A percentile compares a stretch with the other conserved stretches of the same genome.
Evolutionary conservation across 2,888 invertebrate species (phyloP).

Genomic region (Nemotelus pantherinus): DNA sequence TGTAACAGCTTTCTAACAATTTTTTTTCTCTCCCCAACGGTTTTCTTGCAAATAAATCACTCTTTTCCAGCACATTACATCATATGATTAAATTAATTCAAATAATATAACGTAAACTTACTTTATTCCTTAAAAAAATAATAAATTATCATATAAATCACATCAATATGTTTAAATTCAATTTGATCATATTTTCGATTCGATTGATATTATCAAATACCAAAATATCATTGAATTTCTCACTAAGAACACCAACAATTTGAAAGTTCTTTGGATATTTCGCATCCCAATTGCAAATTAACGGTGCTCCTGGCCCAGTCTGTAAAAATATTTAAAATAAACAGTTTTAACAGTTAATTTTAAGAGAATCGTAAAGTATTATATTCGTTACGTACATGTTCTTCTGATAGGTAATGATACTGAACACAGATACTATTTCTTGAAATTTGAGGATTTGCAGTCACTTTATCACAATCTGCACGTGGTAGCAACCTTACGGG

Average conservation of each 20-base stretch:
- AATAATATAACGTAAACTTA: background rate
- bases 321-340: slow-evolving; percentile 24
- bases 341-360: background rate
- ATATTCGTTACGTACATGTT: slow-evolving; percentile 21
- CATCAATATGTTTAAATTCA: slow-evolving; percentile 45
- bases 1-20: too few species aligned
- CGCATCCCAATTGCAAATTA: slow-evolving; percentile 41
- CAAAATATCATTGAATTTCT: slow-evolving; percentile 40
- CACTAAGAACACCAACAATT: slow-evolving; percentile 43
- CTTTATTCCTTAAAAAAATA: slow-evolving; percentile 21
- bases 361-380: background rate
- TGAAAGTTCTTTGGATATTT: slow-evolving; percentile 45
- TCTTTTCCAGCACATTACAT: too few species aligned
- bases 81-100: too few species aligned
- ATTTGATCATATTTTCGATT: slow-evolving; percentile 45
- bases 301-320: slow-evolving; percentile 44
- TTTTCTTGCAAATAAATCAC: too few species aligned
- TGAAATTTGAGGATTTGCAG: background rate
- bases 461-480: slow-evolving; percentile 19
- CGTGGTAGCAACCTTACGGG: slow-evolving; percentile 29
- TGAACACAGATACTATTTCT: slow-evolving; percentile 35
- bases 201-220: slow-evolving; percentile 46
- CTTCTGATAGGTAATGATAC: slow-evolving; percentile 27
- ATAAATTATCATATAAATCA: slow-evolving; percentile 44
- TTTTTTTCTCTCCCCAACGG: too few species aligned